Percentiles rank a stretch among this genome's conserved stretches.
Conservation (phyloP, 2,113 vertebrate species). For the Gobio gobio region DNA sequence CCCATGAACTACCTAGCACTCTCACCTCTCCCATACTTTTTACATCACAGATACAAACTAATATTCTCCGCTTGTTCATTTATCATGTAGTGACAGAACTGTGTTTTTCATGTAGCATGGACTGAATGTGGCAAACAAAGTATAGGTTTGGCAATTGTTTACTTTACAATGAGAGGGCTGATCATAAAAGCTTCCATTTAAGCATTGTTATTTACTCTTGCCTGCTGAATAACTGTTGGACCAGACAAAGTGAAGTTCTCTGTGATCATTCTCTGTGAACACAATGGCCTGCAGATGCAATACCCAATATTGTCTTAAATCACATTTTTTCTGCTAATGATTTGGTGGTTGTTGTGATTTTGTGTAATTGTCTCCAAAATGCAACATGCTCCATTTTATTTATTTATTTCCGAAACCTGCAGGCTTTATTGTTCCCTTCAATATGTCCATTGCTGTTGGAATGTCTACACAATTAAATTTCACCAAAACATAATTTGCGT, state of each 20-base stretch:
- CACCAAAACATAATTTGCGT: neutral
- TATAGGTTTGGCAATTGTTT: neutral
- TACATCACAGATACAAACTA: neutral
- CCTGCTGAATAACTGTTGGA: neutral
- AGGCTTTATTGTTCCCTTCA: neutral
- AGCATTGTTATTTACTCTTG: neutral
- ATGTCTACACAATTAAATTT: constrained; percentile 6
- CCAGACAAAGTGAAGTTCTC: neutral
- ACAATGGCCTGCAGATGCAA: neutral
- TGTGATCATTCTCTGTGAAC: neutral
- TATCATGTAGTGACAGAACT: neutral
- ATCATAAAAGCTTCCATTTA: neutral
- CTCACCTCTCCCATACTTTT: neutral
- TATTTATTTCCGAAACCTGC: neutral
- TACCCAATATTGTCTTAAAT: neutral
- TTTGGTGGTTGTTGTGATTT: neutral
- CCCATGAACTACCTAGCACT: neutral
- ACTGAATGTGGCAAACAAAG: neutral
- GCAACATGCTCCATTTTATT: neutral
- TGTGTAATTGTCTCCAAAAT: neutral
- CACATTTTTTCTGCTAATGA: neutral
- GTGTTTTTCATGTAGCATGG: neutral
- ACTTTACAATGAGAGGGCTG: neutral
- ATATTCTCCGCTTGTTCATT: neutral
- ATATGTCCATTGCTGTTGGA: neutral